Conservation (phyloP, 2,797 vertebrate genomes). For the Anomalospiza imberbis region DNA sequence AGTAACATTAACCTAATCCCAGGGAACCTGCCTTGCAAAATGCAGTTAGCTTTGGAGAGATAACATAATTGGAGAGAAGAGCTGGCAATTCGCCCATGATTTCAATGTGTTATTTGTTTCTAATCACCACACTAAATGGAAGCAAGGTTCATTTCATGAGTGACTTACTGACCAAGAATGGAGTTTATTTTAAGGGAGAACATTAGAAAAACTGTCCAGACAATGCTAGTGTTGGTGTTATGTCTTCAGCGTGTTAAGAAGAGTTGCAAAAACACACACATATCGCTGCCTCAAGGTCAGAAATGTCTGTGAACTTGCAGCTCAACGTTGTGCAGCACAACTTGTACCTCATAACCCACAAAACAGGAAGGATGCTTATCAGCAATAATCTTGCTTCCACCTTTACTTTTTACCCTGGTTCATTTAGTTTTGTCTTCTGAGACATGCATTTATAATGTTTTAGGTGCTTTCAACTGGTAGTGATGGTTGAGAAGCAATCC, state of each 20-base stretch:
- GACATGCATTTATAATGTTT: background rate
- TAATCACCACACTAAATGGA: background rate
- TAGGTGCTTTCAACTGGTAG: background rate
- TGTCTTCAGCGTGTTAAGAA: background rate
- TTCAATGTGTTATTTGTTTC: background rate
- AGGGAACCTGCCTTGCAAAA: background rate
- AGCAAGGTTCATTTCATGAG: background rate
- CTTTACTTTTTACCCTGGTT: background rate
- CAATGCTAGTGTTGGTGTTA: background rate
- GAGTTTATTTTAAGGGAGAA: background rate
- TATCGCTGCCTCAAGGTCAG: background rate
- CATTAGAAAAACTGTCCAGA: background rate
- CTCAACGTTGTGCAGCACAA: background rate
- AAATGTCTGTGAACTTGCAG: background rate
- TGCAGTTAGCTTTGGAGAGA: background rate
- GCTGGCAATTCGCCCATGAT: background rate
- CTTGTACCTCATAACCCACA: rapidly evolving
- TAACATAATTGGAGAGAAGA: background rate
- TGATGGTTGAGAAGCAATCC: background rate
- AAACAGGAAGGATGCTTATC: background rate
- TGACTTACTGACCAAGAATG: background rate
- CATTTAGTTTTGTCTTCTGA: background rate
- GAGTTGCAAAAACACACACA: background rate
- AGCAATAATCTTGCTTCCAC: background rate
- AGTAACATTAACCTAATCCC: background rate